Percentiles rank a stretch among this genome's conserved stretches.
Conservation (phyloP, 2,797 vertebrate genomes). For the Ammospiza maritima region DNA sequence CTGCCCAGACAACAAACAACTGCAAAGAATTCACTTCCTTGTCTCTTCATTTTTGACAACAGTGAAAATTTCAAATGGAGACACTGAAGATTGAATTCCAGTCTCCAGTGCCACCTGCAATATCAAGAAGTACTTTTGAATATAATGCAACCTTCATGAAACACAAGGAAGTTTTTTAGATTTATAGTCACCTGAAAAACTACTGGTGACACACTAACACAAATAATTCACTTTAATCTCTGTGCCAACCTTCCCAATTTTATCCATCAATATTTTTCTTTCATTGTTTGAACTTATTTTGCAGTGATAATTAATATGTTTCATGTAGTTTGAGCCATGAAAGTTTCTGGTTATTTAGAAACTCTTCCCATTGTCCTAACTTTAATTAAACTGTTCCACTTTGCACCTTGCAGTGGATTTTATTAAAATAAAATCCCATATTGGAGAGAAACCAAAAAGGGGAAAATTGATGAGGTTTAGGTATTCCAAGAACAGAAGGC, state of each 20-base stretch:
- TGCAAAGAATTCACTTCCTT: neutral
- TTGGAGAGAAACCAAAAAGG: neutral
- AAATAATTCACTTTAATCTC: neutral
- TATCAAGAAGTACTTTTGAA: neutral
- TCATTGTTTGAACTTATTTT: neutral
- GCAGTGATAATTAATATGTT: neutral
- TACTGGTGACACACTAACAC: neutral
- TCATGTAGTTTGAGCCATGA: neutral
- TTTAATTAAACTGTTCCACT: neutral
- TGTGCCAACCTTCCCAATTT: neutral
- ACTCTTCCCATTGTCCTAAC: neutral
- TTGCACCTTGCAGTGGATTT: neutral
- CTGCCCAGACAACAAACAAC: neutral
- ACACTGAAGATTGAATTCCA: neutral
- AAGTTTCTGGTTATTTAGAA: neutral
- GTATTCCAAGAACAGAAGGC: neutral
- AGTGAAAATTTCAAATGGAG: neutral
- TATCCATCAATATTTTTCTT: neutral
- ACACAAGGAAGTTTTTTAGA: neutral
- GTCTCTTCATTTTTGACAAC: neutral
- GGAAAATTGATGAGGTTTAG: neutral
- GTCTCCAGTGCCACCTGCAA: neutral
- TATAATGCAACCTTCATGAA: neutral
- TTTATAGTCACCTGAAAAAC: neutral
- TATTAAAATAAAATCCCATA: neutral